Conservation (phyloP, 2,113 vertebrate genomes). For the Eclectus roratus region DNA sequence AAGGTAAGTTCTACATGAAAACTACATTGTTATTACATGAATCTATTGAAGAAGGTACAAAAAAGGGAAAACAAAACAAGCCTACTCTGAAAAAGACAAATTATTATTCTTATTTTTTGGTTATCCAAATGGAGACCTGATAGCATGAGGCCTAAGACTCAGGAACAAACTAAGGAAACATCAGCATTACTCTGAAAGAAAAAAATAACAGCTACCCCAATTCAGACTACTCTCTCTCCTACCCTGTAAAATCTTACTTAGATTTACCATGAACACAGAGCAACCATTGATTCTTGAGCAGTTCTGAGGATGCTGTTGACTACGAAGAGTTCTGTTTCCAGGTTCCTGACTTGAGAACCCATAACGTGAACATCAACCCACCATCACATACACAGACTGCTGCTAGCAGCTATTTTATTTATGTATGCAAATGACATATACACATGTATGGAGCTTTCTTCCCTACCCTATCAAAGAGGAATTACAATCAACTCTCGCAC, state of each 20-base stretch:
- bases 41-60: not conserved
- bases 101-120: not conserved
- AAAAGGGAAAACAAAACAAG: not conserved
- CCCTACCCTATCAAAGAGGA: not conserved
- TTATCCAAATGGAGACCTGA: not conserved
- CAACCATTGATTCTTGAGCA: not conserved
- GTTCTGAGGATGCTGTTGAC: not conserved
- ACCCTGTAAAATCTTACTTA: not conserved
- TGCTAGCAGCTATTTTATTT: not conserved
- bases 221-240: not conserved
- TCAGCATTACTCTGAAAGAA: not conserved
- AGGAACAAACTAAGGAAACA: not conserved
- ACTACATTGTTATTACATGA: not conserved
- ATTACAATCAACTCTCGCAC: not conserved
- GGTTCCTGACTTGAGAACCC: not conserved
- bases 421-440: not conserved
- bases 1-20: not conserved
- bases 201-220: not conserved
- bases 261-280: not conserved
- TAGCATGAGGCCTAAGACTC: not conserved
- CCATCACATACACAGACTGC: accelerated
- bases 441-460: accelerated
- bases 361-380: accelerated
- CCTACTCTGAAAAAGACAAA: not conserved
- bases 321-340: not conserved